phyloP scores from a whole-genome alignment of 1,140 invertebrate species.

The Hylyphantes graminicola region DNA sequence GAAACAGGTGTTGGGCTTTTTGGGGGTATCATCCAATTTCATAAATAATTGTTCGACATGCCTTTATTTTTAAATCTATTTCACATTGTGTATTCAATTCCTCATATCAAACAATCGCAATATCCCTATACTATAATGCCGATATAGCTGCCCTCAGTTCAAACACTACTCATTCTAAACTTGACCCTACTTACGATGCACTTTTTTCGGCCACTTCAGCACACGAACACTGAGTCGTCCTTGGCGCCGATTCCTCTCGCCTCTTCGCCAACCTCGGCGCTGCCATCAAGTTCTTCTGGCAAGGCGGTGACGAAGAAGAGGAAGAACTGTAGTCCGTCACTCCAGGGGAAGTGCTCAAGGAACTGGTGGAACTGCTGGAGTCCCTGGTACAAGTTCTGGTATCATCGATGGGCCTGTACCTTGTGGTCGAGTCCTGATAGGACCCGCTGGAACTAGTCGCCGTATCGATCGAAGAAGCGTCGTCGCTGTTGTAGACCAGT shows the following conservation, averaged over 20 bases:
- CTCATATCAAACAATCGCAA: too few species aligned
- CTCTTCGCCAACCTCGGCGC: not conserved
- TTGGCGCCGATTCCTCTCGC: not conserved
- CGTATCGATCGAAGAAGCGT: conserved; percentile 6
- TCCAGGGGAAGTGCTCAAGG: conserved; percentile 52
- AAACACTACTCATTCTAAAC: not conserved
- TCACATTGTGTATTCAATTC: too few species aligned
- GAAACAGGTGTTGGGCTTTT: too few species aligned
- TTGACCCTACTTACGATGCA: not conserved
- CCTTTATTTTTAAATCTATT: too few species aligned
- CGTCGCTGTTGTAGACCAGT: not conserved
- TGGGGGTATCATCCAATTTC: too few species aligned
- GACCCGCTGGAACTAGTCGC: conserved; percentile 15
- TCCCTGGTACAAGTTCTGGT: not conserved
- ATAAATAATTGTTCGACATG: too few species aligned
- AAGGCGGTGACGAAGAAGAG: conserved; percentile 45
- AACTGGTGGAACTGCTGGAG: conserved; percentile 48
- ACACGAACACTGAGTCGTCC: not conserved
- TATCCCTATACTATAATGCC: too few species aligned
- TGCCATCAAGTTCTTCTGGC: not conserved
- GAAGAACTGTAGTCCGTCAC: conserved; percentile 57
- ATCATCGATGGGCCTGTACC: not conserved
- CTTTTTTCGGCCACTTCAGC: not conserved
- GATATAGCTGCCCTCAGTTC: not conserved
- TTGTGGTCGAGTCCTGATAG: not conserved